phyloP scores from a whole-genome alignment of 37 sponge, comb jelly and placozoan genomes.

The Cladorhizidae sp. region DNA sequence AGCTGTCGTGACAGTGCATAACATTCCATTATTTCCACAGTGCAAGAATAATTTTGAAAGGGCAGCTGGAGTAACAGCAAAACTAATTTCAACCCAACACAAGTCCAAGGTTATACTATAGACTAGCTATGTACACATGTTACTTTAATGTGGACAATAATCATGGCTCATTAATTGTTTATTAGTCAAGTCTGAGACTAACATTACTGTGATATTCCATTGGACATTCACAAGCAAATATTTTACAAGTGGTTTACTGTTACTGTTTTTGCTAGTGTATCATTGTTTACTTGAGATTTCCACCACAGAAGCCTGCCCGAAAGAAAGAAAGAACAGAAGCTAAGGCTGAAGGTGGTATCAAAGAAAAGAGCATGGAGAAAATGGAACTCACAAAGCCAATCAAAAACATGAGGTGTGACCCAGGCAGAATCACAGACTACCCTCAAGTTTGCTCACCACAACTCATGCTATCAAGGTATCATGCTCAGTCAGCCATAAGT shows the following conservation, averaged over 20 bases:
- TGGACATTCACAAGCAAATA: neutral
- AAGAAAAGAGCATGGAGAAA: neutral
- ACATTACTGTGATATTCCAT: too few relatives aligned
- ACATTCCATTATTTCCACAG: neutral
- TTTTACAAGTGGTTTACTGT: too few relatives aligned
- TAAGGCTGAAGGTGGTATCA: slow-evolving; percentile 24
- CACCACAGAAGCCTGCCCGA: too few relatives aligned
- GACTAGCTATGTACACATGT: too few relatives aligned
- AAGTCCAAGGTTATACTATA: too few relatives aligned
- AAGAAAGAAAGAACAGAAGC: too few relatives aligned
- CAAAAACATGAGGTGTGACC: neutral
- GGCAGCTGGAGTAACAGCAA: neutral
- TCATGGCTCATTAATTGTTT: too few relatives aligned
- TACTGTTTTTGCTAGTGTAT: too few relatives aligned
- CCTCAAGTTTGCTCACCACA: slow-evolving; percentile 17
- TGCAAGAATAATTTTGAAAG: slow-evolving; percentile 14
- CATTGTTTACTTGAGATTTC: too few relatives aligned
- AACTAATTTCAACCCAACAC: neutral
- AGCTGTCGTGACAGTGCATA: too few relatives aligned
- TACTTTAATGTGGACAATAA: too few relatives aligned
- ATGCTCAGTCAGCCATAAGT: slow-evolving; percentile 56
- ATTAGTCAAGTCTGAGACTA: too few relatives aligned
- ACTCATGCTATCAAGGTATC: neutral
- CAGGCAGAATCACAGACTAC: slow-evolving; percentile 55
- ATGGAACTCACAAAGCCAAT: neutral